Conservation (phyloP, 2,797 vertebrate genomes). For the Pterois miles region DNA sequence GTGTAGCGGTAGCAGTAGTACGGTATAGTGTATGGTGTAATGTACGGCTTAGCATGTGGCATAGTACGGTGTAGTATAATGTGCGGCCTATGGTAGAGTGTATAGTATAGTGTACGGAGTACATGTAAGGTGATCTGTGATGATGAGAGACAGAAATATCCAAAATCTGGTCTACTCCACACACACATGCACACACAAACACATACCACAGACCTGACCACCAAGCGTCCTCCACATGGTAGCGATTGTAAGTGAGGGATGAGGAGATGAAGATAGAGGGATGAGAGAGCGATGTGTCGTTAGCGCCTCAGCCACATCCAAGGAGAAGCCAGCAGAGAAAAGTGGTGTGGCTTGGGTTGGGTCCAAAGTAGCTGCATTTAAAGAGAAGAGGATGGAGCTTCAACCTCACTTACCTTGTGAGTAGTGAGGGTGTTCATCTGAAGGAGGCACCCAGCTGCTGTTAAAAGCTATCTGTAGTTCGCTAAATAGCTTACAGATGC, state of each 20-base stretch:
- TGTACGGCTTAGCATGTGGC: too few relatives aligned
- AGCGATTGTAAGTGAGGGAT: conserved; percentile 28
- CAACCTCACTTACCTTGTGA: conserved; percentile 30
- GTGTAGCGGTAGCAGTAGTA: too few relatives aligned
- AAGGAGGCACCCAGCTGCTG: conserved; percentile 21
- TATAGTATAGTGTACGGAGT: too few relatives aligned
- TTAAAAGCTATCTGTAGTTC: conserved; percentile 17
- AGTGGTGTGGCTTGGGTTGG: conserved; percentile 37
- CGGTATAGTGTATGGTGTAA: too few relatives aligned
- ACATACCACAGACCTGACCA: background rate
- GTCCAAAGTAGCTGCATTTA: conserved; percentile 39
- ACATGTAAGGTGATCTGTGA: background rate
- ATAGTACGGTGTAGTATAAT: too few relatives aligned
- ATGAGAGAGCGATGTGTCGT: conserved; percentile 9
- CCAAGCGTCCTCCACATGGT: conserved; percentile 28
- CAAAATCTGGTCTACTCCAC: background rate
- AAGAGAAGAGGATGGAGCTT: conserved; percentile 32
- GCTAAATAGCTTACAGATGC: conserved; percentile 46
- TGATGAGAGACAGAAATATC: background rate
- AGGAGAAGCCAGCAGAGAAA: conserved; percentile 12
- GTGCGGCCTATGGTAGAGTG: too few relatives aligned
- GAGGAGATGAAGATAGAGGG: conserved; percentile 28
- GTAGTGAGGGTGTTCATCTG: conserved; percentile 12
- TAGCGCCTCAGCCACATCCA: conserved; percentile 46
- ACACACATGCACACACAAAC: background rate